phyloP scores from a whole-genome alignment of 1,140 invertebrate species.

The Magallana ariakensis region DNA sequence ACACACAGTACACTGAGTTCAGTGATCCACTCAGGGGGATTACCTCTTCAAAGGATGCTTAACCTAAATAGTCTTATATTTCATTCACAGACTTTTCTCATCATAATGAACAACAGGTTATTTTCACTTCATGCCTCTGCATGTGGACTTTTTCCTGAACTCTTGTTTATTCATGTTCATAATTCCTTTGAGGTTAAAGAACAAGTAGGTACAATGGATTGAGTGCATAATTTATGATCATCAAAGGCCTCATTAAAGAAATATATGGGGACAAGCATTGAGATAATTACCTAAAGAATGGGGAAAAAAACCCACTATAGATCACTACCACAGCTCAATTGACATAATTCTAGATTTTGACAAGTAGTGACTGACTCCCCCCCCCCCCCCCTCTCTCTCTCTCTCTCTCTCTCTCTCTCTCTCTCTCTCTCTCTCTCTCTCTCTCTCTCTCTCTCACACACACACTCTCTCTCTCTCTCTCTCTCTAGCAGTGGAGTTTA shows the following conservation, averaged over 20 bases:
- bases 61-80: conserved; percentile 26
- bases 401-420: too few relatives aligned
- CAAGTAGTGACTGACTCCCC: too few relatives aligned
- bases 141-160: not conserved
- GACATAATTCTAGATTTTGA: too few relatives aligned
- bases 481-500: too few relatives aligned
- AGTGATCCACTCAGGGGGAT: not conserved
- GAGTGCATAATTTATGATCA: too few relatives aligned
- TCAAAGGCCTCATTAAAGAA: too few relatives aligned
- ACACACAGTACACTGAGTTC: not conserved
- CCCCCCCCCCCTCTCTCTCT: too few relatives aligned
- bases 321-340: not conserved
- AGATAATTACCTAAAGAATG: too few relatives aligned
- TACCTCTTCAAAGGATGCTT: conserved; percentile 28
- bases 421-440: too few relatives aligned
- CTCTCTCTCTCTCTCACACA: too few relatives aligned
- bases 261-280: not conserved
- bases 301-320: not conserved
- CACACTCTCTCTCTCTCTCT: too few relatives aligned
- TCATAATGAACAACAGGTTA: conserved; percentile 23
- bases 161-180: conserved; percentile 10
- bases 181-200: not conserved
- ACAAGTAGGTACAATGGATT: not conserved
- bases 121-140: not conserved
- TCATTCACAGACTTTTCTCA: conserved; percentile 30